These are phyloP conservation scores for Cheilosia impressa DNA, from an alignment of 2,888 invertebrate species.

Conservation along the genomic window DNA sequence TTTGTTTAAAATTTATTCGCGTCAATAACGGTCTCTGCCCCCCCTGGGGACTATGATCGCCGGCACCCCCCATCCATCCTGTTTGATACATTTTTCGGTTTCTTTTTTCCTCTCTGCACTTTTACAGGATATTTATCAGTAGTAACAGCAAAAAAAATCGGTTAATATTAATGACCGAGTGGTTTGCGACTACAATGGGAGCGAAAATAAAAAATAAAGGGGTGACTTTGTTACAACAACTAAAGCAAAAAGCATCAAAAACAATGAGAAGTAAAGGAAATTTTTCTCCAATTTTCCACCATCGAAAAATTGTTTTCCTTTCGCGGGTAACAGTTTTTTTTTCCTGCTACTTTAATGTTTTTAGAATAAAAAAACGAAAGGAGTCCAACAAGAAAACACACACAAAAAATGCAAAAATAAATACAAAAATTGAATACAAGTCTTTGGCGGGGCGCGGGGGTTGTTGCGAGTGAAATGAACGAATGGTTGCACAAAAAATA, in stretches of 20 bases:
- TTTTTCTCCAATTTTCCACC: slow-evolving; percentile 71
- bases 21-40: slow-evolving; percentile 64
- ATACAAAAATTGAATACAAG: no score
- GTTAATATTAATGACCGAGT: slow-evolving; percentile 76
- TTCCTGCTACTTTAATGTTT: slow-evolving; percentile 63
- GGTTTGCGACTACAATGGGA: slow-evolving; percentile 70
- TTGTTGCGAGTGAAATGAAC: slow-evolving; percentile 29
- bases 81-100: slow-evolving; percentile 55
- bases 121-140: slow-evolving; percentile 74
- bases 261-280: slow-evolving; percentile 46
- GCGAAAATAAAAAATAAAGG: slow-evolving; percentile 58
- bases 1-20: slow-evolving; percentile 75
- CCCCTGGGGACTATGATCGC: slow-evolving; percentile 59
- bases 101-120: slow-evolving; percentile 16
- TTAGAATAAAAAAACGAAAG: slow-evolving; percentile 63
- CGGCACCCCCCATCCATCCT: slow-evolving; percentile 44
- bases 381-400: slow-evolving; percentile 11
- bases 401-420: slow-evolving; percentile 33
- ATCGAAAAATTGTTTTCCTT: slow-evolving; percentile 73
- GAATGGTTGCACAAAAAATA: slow-evolving; percentile 42
- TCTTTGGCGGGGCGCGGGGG: slow-evolving; percentile 13
- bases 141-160: slow-evolving; percentile 71
- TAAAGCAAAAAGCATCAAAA: slow-evolving; percentile 30
- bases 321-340: slow-evolving; percentile 64
- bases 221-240: slow-evolving; percentile 69